Conservation (phyloP, 1,140 invertebrate genomes). For the Neodiprion lecontei region DNA sequence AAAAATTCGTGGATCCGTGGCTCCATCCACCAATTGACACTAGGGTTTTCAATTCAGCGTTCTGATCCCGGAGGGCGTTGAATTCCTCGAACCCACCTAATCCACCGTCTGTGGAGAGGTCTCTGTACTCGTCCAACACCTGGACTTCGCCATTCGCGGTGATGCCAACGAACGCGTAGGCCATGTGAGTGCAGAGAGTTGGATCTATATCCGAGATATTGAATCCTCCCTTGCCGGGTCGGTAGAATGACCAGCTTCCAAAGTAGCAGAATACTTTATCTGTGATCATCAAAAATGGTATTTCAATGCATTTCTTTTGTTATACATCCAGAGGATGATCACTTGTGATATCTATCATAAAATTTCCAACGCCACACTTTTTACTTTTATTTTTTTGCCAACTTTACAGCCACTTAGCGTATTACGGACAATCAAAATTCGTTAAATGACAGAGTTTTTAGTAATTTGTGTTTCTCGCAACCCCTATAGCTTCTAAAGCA, state of each 20-base stretch:
- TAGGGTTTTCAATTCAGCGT: background rate
- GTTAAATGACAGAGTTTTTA: too few relatives aligned
- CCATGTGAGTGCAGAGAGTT: slow-evolving; percentile 74
- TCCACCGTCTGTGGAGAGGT: slow-evolving; percentile 11
- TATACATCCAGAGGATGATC: too few relatives aligned
- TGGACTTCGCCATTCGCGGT: slow-evolving; percentile 17
- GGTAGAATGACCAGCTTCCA: slow-evolving; percentile 77
- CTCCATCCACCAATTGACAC: slow-evolving; percentile 72
- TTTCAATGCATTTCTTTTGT: background rate
- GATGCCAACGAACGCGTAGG: slow-evolving; percentile 75
- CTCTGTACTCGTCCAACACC: slow-evolving; percentile 61
- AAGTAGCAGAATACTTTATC: slow-evolving; percentile 74
- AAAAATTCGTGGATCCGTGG: slow-evolving; percentile 71
- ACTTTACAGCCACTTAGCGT: too few relatives aligned
- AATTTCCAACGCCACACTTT: too few relatives aligned
- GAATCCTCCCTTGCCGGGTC: slow-evolving; percentile 70
- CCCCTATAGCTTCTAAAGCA: too few relatives aligned
- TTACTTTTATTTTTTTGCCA: too few relatives aligned
- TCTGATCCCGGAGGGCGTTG: background rate
- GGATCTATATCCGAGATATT: slow-evolving; percentile 73
- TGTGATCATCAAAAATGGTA: slow-evolving; percentile 36
- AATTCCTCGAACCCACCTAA: slow-evolving; percentile 17
- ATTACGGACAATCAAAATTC: too few relatives aligned
- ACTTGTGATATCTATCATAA: too few relatives aligned
- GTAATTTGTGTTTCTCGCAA: too few relatives aligned